phyloP scores from a whole-genome alignment of 1,140 invertebrate species.

The Potamilus streckersoni region DNA sequence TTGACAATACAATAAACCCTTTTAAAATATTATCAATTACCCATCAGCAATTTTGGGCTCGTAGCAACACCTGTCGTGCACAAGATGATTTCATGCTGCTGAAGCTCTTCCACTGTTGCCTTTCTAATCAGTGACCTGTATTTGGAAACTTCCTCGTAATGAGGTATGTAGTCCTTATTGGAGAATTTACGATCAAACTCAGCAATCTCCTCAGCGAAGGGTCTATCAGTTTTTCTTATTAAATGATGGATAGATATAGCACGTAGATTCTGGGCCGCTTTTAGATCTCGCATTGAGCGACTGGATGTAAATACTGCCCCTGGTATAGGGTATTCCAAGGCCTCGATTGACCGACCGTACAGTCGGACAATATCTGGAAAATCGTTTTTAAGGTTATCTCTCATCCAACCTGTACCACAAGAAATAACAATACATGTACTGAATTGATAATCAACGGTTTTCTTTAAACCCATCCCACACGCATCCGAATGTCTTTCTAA shows the following conservation, averaged over 20 bases:
- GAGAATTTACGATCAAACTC: slow-evolving; percentile 8
- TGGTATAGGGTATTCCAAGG: slow-evolving; percentile 32
- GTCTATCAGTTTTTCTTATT: slow-evolving; percentile 22
- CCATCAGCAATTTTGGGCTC: slow-evolving; percentile 6
- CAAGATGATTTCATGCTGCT: slow-evolving; percentile 28
- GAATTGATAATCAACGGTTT: no score
- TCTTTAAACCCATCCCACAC: no score
- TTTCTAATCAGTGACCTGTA: slow-evolving; percentile 17
- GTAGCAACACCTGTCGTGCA: slow-evolving; percentile 27
- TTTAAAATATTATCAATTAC: no score
- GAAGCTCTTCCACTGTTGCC: slow-evolving; percentile 23
- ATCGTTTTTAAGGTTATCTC: slow-evolving; percentile 7
- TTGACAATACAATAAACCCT: no score
- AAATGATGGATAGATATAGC: slow-evolving; percentile 28
- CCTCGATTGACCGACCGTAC: slow-evolving; percentile 22
- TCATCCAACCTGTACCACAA: slow-evolving; percentile 5
- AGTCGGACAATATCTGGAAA: slow-evolving; percentile 33
- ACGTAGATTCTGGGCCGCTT: slow-evolving; percentile 1
- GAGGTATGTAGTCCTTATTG: no score
- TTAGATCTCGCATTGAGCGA: slow-evolving; percentile 5
- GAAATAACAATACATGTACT: no score
- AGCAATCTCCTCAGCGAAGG: slow-evolving; percentile 7
- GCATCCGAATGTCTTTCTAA: no score
- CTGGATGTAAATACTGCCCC: neutral
- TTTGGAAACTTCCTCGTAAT: slow-evolving; percentile 4